Evolutionary conservation across 2,113 vertebrate species (phyloP).

Genomic region (Poeciliopsis occidentalis): DNA sequence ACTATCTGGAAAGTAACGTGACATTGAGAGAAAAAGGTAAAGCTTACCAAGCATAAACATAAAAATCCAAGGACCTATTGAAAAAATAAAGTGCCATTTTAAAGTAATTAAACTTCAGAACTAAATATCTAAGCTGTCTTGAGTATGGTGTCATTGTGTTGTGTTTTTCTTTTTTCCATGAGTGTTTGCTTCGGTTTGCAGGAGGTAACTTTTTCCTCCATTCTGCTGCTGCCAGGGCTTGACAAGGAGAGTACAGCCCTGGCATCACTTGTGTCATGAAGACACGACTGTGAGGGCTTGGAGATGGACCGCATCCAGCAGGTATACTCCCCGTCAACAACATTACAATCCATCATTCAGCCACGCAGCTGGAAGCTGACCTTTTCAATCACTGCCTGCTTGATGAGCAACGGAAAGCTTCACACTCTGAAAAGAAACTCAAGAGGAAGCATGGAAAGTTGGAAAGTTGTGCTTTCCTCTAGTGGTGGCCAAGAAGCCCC

Average conservation of each 20-base stretch:
- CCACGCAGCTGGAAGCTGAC: constrained; percentile 39
- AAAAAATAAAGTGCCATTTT: not conserved
- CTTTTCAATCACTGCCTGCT: constrained; percentile 40
- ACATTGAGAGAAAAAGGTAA: not conserved
- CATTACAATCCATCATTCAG: constrained; percentile 40
- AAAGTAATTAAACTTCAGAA: not conserved
- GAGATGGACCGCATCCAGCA: constrained; percentile 19
- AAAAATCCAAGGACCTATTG: not conserved
- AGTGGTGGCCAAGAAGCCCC: constrained; percentile 37
- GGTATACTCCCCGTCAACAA: constrained; percentile 28
- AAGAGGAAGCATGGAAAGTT: constrained; percentile 1
- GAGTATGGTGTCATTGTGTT: not conserved
- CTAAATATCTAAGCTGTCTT: constrained; percentile 4
- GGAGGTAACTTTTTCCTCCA: constrained; percentile 21
- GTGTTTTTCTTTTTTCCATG: constrained; percentile 10
- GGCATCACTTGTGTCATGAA: constrained; percentile 21
- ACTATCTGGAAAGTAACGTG: not conserved
- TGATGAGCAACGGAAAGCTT: constrained; percentile 23
- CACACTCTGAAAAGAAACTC: constrained; percentile 11
- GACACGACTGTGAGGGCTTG: constrained; percentile 3
- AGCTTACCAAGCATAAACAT: not conserved
- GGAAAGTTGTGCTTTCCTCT: constrained; percentile 49
- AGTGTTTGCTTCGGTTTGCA: constrained; percentile 35
- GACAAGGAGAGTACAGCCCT: constrained; percentile 6
- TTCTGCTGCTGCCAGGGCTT: constrained; percentile 13